A percentile compares a stretch with the other conserved stretches of the same genome.
phyloP scores from a whole-genome alignment of 2,888 invertebrate genomes.

The Allygus modestus region DNA sequence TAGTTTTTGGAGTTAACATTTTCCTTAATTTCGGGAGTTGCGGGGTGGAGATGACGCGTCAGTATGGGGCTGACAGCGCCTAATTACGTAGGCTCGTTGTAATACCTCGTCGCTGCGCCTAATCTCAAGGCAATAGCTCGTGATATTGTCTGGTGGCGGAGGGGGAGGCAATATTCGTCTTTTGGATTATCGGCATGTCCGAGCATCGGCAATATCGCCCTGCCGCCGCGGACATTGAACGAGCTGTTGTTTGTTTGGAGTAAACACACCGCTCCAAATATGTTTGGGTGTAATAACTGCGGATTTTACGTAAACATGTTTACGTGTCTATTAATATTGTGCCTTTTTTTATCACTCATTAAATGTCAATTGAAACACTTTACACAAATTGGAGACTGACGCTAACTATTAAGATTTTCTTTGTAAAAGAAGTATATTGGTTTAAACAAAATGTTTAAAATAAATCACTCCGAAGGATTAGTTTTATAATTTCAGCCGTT shows the following conservation, averaged over 20 bases:
- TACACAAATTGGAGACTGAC: no score
- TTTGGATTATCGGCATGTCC: conserved; percentile 54
- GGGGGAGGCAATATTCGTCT: conserved; percentile 52
- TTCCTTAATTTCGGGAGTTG: no score
- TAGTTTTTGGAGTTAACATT: no score
- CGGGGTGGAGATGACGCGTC: conserved; percentile 41
- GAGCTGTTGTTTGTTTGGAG: conserved; percentile 3
- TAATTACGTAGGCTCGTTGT: conserved; percentile 50
- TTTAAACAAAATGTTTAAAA: no score
- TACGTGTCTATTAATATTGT: no score
- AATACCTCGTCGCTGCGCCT: conserved; percentile 46
- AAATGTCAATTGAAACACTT: no score
- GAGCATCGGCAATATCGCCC: conserved; percentile 38
- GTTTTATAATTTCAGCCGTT: no score
- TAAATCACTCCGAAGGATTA: no score
- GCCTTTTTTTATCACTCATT: no score
- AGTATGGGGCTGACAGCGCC: conserved; percentile 50
- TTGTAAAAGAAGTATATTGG: no score
- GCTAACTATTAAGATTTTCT: no score
- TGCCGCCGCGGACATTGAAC: conserved; percentile 1
- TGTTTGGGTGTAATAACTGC: not conserved
- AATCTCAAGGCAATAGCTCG: conserved; percentile 54
- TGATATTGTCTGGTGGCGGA: conserved; percentile 9
- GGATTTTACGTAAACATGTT: not conserved
- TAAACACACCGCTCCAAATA: not conserved